phyloP scores from a whole-genome alignment of 2,113 vertebrate species.

The Hucho hucho region DNA sequence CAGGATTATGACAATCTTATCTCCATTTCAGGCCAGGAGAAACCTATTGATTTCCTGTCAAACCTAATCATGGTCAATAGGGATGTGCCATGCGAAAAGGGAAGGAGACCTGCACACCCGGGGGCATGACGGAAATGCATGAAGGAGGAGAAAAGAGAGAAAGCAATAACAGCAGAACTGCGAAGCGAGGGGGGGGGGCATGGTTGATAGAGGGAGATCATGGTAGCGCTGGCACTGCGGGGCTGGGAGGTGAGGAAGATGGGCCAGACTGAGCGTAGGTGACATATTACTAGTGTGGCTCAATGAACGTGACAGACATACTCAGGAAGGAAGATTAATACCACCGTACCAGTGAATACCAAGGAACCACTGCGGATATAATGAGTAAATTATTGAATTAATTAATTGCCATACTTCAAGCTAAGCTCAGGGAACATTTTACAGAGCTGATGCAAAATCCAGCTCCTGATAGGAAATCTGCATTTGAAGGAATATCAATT shows the following conservation, averaged over 20 bases:
- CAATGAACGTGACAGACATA: not conserved
- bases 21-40: slow-evolving; percentile 80
- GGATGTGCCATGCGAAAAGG: slow-evolving; percentile 61
- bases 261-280: slow-evolving; percentile 1
- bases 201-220: slow-evolving; percentile 2
- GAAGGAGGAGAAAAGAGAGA: slow-evolving; percentile 38
- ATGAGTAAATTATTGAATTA: not conserved
- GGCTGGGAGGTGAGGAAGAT: not conserved
- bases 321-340: not conserved
- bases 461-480: not conserved
- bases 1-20: slow-evolving; percentile 81
- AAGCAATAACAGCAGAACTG: slow-evolving; percentile 19
- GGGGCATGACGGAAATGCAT: slow-evolving; percentile 62
- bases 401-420: not conserved
- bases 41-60: slow-evolving; percentile 95
- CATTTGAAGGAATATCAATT: not conserved
- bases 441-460: not conserved
- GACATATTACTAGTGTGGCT: not conserved
- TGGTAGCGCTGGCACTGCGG: not conserved
- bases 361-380: not conserved
- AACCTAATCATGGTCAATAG: slow-evolving; percentile 81
- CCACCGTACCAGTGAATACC: not conserved
- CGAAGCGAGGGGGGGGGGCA: not conserved
- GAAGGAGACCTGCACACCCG: slow-evolving; percentile 70
- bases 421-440: not conserved